Evolutionary conservation across 2,888 invertebrate species (phyloP).

Genomic region (Dermolepida albohirtum): DNA sequence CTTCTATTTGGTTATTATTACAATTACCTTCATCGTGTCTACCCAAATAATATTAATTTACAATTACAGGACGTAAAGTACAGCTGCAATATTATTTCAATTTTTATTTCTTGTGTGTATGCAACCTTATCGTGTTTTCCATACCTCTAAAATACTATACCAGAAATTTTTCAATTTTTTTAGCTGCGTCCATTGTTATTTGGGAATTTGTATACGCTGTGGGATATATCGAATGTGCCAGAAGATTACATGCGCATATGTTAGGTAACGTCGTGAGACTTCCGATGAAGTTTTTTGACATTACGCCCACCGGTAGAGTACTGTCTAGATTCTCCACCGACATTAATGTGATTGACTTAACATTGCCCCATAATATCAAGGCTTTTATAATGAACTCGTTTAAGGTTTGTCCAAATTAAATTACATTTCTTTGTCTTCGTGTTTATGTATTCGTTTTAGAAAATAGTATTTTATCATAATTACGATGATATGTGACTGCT

Average conservation of each 20-base stretch:
- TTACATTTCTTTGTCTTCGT: not conserved
- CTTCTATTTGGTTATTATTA: too few relatives aligned
- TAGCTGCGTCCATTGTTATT: slow-evolving; percentile 28
- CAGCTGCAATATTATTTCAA: too few relatives aligned
- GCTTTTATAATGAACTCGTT: slow-evolving; percentile 31
- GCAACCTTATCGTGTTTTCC: too few relatives aligned
- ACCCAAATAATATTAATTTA: too few relatives aligned
- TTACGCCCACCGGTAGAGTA: slow-evolving; percentile 79
- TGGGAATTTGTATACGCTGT: slow-evolving; percentile 54
- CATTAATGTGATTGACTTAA: slow-evolving; percentile 50
- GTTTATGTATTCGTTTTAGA: not conserved
- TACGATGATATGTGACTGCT: too few relatives aligned
- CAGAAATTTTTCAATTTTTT: slow-evolving; percentile 6
- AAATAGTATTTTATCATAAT: not conserved
- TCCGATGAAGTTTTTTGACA: slow-evolving; percentile 80
- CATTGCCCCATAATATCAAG: slow-evolving; percentile 37
- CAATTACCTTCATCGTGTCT: not conserved
- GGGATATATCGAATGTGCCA: slow-evolving; percentile 67
- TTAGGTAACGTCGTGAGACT: slow-evolving; percentile 72
- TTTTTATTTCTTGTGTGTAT: too few relatives aligned
- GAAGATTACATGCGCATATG: slow-evolving; percentile 69
- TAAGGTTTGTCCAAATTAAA: slow-evolving; percentile 35
- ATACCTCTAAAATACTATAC: too few relatives aligned
- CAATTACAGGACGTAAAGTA: too few relatives aligned
- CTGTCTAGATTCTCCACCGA: slow-evolving; percentile 79